Base-by-base conservation (phyloP, 1,140 invertebrate genomes). In the Brachionus calyciflorus region DNA sequence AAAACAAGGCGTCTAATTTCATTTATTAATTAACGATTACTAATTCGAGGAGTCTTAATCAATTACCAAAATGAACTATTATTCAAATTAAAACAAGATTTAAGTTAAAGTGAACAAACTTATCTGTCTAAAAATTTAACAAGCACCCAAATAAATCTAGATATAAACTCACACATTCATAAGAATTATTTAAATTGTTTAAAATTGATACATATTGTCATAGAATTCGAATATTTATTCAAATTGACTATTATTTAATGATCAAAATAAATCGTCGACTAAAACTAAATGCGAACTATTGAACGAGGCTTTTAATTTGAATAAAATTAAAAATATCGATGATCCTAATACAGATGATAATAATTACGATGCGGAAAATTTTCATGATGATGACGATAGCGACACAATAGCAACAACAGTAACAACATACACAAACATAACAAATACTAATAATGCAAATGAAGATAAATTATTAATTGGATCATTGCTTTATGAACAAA, bases 311-410 rank as follows among this genome's bases (percentile, higher is more conserved):
- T 37, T 60, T 7, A 37, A 60, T 60, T 60, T 60, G 12, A 51
- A 70, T 26, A 44, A 73, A 10, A 73, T 73, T 14, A 73, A 55
- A 73, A 73, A 73, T 26, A 73, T 73, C 28, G 69, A 73, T n/a
- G 69, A 73, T 37, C 48, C 65, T n/a, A 70, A 26, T 3, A 73
- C 46, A 14, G 69, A 73, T 26, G 69, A 73, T 7, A 46, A 65
- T 19, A 65, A 65, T 21, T 26, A 12, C 10, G 60, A 44, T 24
- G 60, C 41, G 24, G 60, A 65, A 5, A 28, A 65, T 9, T 37
- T 37, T 37, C 33, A 37, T 37, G 33, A 37, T 9, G 33, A 37
- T 37, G 33, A 37, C 9, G 33, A 37, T 9, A 9, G 9, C 33
- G 33, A 37, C 33, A 65, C 33, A 19, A 41, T 65, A 6, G 60